Conservation (phyloP, 2,797 vertebrate species). For the Enteromius fasciolatus region DNA sequence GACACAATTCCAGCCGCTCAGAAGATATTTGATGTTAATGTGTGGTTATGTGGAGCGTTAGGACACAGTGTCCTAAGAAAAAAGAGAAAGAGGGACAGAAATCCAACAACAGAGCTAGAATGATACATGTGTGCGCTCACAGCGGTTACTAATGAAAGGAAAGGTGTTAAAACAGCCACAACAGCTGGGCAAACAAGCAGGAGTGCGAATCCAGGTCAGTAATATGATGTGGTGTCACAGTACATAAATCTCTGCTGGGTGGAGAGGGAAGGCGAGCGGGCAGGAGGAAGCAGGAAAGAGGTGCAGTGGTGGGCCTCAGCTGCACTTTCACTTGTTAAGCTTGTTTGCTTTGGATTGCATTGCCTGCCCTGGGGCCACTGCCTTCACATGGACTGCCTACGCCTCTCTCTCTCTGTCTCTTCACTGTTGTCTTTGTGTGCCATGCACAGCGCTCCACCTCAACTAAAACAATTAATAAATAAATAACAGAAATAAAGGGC, state of each 20-base stretch:
- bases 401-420: neutral
- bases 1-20: neutral
- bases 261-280: slow-evolving; percentile 23
- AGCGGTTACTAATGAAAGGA: slow-evolving; percentile 26
- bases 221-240: slow-evolving; percentile 60
- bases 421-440: neutral
- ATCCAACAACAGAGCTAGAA: neutral
- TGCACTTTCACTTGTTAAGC: slow-evolving; percentile 61
- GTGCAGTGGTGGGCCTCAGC: slow-evolving; percentile 50
- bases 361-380: slow-evolving; percentile 51
- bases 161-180: slow-evolving; percentile 43
- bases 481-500: slow-evolving; percentile 24
- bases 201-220: slow-evolving; percentile 61
- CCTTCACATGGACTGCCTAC: slow-evolving; percentile 45
- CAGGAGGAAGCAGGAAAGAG: slow-evolving; percentile 8
- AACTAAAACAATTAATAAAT: slow-evolving; percentile 29
- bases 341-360: slow-evolving; percentile 61
- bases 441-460: slow-evolving; percentile 12
- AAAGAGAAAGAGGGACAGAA: neutral
- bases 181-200: slow-evolving; percentile 41
- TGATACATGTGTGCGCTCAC: neutral
- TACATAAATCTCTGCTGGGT: slow-evolving; percentile 57
- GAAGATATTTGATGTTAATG: neutral
- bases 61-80: neutral
- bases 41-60: neutral